Conservation (phyloP, 2,113 vertebrate species). For the Illadopsis cleaveri region DNA sequence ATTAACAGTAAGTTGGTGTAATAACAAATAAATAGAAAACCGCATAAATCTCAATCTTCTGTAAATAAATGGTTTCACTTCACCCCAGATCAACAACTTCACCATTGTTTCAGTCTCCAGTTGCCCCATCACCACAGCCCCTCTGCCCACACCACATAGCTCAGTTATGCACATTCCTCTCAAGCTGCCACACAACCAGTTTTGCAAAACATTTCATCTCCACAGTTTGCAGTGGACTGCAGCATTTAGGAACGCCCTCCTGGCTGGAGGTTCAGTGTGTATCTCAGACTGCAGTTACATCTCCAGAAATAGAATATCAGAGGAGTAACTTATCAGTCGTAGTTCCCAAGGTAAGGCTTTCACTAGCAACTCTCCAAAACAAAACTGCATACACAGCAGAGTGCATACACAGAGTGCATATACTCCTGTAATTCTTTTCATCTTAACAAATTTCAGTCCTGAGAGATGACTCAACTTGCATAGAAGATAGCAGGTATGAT, state of each 20-base stretch:
- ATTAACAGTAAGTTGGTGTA: not conserved
- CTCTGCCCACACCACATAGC: not conserved
- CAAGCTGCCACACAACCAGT: not conserved
- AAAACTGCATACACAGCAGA: not conserved
- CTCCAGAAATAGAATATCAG: not conserved
- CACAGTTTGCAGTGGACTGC: not conserved
- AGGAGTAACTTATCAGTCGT: not conserved
- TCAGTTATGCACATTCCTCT: not conserved
- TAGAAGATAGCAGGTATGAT: fast-evolving
- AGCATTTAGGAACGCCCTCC: not conserved
- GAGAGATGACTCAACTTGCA: not conserved
- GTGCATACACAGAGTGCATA: too few species aligned
- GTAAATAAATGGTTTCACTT: not conserved
- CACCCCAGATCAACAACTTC: not conserved
- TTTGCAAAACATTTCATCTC: not conserved
- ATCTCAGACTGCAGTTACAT: not conserved
- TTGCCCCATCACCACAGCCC: not conserved
- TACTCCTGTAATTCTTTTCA: not conserved
- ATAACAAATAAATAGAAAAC: not conserved
- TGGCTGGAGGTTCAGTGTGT: not conserved
- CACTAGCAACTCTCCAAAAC: not conserved
- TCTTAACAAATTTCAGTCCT: not conserved
- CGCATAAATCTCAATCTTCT: not conserved
- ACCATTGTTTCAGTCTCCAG: not conserved
- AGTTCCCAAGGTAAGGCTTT: not conserved